A percentile compares a stretch with the other conserved stretches of the same genome.
Conservation (phyloP, 2,888 invertebrate species). For the Drosophila rellima region DNA sequence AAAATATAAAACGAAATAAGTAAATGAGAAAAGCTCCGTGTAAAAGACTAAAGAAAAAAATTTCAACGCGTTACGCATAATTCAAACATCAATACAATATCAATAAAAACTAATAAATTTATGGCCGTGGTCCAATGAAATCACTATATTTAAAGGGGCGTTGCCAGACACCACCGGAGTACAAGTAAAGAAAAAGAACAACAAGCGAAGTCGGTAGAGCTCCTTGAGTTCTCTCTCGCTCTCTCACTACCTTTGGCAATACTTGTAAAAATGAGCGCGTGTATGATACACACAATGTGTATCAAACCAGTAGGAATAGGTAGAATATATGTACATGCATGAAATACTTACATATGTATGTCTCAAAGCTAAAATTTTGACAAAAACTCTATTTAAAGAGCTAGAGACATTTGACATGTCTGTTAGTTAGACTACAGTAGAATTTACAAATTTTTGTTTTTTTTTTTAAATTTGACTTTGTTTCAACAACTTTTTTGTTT, state of each 20-base stretch:
- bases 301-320: neutral
- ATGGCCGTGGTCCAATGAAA: conserved; percentile 86
- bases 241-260: neutral
- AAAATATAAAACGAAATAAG: neutral
- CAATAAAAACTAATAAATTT: conserved; percentile 78
- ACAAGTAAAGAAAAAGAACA: conserved; percentile 30
- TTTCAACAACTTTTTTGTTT: no score
- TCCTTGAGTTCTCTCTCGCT: conserved; percentile 15
- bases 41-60: neutral
- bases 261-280: neutral
- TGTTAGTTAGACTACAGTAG: no score
- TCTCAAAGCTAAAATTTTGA: no score
- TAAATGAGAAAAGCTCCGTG: neutral
- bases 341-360: no score
- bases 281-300: neutral
- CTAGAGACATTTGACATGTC: no score
- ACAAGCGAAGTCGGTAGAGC: conserved; percentile 19
- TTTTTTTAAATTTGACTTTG: no score
- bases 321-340: neutral
- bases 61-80: conserved; percentile 46
- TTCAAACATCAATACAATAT: conserved; percentile 78
- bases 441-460: no score
- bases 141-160: conserved; percentile 86
- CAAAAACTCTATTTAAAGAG: no score
- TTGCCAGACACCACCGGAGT: conserved; percentile 84